Evolutionary conservation across 2,888 invertebrate genomes (phyloP).

Genomic region (Agrotis ipsilon): DNA sequence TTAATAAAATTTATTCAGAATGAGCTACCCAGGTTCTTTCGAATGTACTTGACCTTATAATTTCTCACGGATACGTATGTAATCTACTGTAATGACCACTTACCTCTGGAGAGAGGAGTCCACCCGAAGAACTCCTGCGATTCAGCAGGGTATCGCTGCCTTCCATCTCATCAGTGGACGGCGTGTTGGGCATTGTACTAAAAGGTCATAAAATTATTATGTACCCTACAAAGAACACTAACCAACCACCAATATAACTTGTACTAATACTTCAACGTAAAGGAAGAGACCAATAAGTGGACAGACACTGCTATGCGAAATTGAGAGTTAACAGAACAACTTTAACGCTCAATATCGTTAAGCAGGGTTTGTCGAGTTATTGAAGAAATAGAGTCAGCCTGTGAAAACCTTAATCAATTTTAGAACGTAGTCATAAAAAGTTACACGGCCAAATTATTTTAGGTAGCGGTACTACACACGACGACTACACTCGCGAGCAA

Average conservation of each 20-base stretch:
- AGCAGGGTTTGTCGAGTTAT: too few relatives aligned
- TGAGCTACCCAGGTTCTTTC: too few relatives aligned
- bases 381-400: neutral
- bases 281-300: too few relatives aligned
- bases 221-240: neutral
- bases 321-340: too few relatives aligned
- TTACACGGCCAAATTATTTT: neutral
- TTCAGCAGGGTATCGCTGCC: slow-evolving; percentile 89
- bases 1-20: too few relatives aligned
- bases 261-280: neutral
- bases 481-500: neutral
- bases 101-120: slow-evolving; percentile 95
- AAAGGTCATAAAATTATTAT: slow-evolving; percentile 63
- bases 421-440: neutral
- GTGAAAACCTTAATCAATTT: slow-evolving; percentile 16
- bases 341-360: too few relatives aligned
- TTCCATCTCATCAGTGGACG: slow-evolving; percentile 93
- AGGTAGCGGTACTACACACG: neutral
- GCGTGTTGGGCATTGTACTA: slow-evolving; percentile 93
- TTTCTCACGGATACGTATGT: too few relatives aligned
- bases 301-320: too few relatives aligned
- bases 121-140: slow-evolving; percentile 95
- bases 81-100: slow-evolving; percentile 46
- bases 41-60: too few relatives aligned
- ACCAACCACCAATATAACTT: neutral